These are phyloP conservation scores for Ectobius pallidus DNA, from an alignment of 2,888 invertebrate species.

Conservation along the genomic window DNA sequence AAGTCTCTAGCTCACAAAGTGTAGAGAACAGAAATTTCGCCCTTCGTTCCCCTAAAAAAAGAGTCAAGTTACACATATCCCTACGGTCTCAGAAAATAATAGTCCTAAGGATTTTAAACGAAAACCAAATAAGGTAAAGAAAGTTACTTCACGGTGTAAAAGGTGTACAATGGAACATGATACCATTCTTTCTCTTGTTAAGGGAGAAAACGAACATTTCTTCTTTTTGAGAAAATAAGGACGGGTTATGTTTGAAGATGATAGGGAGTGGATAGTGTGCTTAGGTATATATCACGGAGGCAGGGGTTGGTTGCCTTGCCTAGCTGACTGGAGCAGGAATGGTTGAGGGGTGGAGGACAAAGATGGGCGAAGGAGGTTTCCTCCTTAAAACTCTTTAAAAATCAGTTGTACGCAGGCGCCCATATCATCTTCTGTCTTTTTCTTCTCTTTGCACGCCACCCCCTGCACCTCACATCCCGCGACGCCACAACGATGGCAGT, in stretches of 20 bases:
- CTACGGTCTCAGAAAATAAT: too few relatives aligned
- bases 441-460: neutral
- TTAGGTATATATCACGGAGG: neutral
- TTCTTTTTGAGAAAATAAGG: neutral
- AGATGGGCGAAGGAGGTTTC: neutral
- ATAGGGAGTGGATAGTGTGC: neutral
- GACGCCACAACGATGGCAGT: conserved; percentile 9
- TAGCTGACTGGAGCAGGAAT: neutral
- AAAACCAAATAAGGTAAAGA: too few relatives aligned
- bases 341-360: conserved; percentile 6
- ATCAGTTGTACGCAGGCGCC: conserved; percentile 33
- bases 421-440: conserved; percentile 5
- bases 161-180: too few relatives aligned
- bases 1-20: too few relatives aligned
- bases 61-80: too few relatives aligned
- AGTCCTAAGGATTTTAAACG: too few relatives aligned
- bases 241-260: conserved; percentile 9
- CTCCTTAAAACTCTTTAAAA: conserved; percentile 30
- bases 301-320: conserved; percentile 18
- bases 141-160: too few relatives aligned
- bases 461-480: neutral
- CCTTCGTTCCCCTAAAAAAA: too few relatives aligned
- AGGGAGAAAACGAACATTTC: conserved; percentile 29
- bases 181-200: conserved; percentile 7
- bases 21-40: too few relatives aligned